Conservation (phyloP, 2,113 vertebrate genomes). For the Nycticebus coucang region DNA sequence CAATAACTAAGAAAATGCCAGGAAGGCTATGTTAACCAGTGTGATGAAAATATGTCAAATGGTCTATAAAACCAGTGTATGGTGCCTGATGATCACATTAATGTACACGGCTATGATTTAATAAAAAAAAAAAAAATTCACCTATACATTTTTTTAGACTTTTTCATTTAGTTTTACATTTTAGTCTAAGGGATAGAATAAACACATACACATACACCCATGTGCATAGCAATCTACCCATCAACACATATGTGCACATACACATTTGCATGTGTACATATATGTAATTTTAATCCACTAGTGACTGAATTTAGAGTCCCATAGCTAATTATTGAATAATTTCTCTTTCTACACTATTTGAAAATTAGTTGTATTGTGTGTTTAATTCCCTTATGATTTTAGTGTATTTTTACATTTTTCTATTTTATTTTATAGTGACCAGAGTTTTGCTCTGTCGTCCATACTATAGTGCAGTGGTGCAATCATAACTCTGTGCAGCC, state of each 20-base stretch:
- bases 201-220: not conserved
- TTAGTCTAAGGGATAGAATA: not conserved
- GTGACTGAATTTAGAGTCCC: not conserved
- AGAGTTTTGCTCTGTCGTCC: no score
- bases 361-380: not conserved
- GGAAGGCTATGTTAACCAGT: no score
- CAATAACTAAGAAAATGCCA: no score
- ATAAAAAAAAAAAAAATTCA: not conserved
- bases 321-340: not conserved
- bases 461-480: no score
- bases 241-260: not conserved
- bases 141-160: not conserved
- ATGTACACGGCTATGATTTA: no score
- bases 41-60: no score
- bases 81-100: no score
- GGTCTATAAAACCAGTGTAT: no score
- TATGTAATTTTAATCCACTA: not conserved
- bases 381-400: not conserved
- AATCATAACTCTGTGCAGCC: no score
- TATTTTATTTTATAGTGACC: not conserved
- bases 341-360: not conserved
- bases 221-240: not conserved
- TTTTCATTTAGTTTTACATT: constrained; percentile 9
- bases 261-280: not conserved
- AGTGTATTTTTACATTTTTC: not conserved